These are phyloP conservation scores for Butorides virescens DNA, from an alignment of 2,113 vertebrate genomes.

Conservation along the genomic window DNA sequence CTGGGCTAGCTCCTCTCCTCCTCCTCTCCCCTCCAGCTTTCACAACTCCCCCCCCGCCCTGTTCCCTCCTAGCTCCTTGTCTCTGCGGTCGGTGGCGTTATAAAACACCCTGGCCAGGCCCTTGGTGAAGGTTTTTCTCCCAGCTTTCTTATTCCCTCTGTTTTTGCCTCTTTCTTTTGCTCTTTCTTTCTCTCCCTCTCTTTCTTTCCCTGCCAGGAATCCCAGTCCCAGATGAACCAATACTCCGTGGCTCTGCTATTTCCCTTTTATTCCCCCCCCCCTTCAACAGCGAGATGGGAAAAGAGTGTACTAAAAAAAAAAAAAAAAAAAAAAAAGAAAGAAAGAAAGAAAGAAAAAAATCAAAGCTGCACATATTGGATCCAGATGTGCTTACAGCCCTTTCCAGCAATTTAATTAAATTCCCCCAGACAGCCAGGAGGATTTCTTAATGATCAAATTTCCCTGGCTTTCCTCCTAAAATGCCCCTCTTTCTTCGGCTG, in stretches of 20 bases:
- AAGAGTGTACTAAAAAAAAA: slow-evolving; percentile 51
- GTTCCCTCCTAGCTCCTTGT: not conserved
- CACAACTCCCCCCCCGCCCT: not conserved
- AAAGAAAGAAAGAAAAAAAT: slow-evolving; percentile 52
- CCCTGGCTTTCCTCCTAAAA: slow-evolving; percentile 76
- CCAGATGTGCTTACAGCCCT: slow-evolving; percentile 81
- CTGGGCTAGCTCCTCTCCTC: not conserved
- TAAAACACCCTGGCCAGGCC: not conserved
- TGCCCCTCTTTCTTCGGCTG: slow-evolving; percentile 64
- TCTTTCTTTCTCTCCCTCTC: slow-evolving; percentile 33
- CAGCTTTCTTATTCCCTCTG: not conserved
- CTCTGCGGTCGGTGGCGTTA: not conserved
- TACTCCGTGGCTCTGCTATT: slow-evolving; percentile 52
- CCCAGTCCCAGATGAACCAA: slow-evolving; percentile 60
- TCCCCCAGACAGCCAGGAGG: slow-evolving; percentile 84
- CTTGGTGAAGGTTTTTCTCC: not conserved
- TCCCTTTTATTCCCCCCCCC: slow-evolving; percentile 41
- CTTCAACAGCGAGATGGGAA: slow-evolving; percentile 63
- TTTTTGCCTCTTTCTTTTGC: not conserved
- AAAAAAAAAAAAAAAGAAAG: not conserved
- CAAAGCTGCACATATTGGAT: slow-evolving; percentile 84
- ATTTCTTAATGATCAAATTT: slow-evolving; percentile 86
- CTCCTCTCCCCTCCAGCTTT: not conserved
- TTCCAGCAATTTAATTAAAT: slow-evolving; percentile 88
- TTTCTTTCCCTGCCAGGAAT: slow-evolving; percentile 64